Evolutionary conservation across 2,797 vertebrate species (phyloP), one percentile per base, ranked within the genome.

Genomic region (Cynodonichthys magdalenae): DNA sequence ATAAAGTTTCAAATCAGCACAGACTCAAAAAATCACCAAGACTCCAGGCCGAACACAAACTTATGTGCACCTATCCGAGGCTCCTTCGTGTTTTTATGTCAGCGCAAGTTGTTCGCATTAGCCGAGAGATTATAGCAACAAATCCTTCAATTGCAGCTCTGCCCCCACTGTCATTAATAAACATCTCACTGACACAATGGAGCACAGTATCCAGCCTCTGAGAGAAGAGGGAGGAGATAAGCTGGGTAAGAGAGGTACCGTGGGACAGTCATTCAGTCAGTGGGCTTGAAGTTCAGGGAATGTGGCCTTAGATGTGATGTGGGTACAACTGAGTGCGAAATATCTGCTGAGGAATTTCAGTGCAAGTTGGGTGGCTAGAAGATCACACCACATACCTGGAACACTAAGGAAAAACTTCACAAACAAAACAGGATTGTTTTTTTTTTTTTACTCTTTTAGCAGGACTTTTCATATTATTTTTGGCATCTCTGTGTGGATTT

Each of bases 141-240:
- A 90, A 84, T 75, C 80, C 78, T 75, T 81, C 80, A 66, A 70
- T 18, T 67, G 80, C 81, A 74, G 84, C 82, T 84, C 83, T 85
- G 71, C 83, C 49, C 70, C 71, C 53, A 34, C 66, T 77, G 36
- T 64, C 92, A 93, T 93, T 91, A 92, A 90, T 82, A 93, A 92
- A 91, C 92, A 92, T 90, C 82, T 92, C 90, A 90, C 87, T 84
- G 68, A 73, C 88, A 93, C 92, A 93, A 92, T 91, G 86, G 85
- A 61, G 66, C 83, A 83, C 87, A 87, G 90, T 93, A 90, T 92
- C 87, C 84, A 86, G 69, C 85, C 74, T 66, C 55, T 71, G 66
- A 63, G 56, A 77, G 41, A 54, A 56, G 57, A 59, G 74, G 74
- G 64, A 46, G 56, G 65, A 64, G 53, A 66, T 41, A 82, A 59